Conservation (phyloP, 1,140 invertebrate genomes). For the Camponotus pennsylvanicus region DNA sequence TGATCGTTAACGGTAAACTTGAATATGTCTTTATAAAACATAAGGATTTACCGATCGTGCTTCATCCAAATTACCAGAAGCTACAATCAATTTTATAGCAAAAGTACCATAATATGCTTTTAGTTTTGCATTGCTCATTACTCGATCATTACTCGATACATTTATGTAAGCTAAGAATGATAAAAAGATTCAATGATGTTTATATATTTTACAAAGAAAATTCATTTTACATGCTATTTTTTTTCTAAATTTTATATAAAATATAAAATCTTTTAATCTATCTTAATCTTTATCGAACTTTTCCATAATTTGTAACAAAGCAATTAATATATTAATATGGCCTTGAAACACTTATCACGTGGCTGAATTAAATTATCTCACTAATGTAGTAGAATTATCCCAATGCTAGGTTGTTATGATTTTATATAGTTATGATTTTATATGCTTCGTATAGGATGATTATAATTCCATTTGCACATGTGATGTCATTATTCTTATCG, state of each 20-base stretch:
- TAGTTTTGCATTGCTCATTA: too few relatives aligned
- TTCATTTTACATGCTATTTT: background rate
- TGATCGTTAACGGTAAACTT: constrained; percentile 36
- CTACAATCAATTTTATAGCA: too few relatives aligned
- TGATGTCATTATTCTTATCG: background rate
- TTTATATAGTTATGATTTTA: too few relatives aligned
- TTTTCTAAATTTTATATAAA: background rate
- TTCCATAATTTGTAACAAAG: constrained; percentile 1
- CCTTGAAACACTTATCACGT: constrained; percentile 14
- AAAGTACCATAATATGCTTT: too few relatives aligned
- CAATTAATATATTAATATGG: background rate
- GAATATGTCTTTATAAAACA: constrained; percentile 16
- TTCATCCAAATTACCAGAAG: background rate
- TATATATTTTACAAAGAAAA: background rate
- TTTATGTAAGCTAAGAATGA: background rate
- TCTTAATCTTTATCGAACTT: background rate
- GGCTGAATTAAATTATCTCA: constrained; percentile 20
- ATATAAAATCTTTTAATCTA: background rate
- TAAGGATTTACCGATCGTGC: constrained; percentile 21
- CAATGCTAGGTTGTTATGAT: constrained; percentile 20
- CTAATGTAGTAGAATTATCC: background rate
- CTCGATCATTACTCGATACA: too few relatives aligned
- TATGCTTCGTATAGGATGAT: background rate
- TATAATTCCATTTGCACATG: background rate
- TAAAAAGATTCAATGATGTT: background rate